A percentile compares a stretch with the other conserved stretches of the same genome.
Conservation (phyloP, 2,113 vertebrate species). For the Proteles cristata region DNA sequence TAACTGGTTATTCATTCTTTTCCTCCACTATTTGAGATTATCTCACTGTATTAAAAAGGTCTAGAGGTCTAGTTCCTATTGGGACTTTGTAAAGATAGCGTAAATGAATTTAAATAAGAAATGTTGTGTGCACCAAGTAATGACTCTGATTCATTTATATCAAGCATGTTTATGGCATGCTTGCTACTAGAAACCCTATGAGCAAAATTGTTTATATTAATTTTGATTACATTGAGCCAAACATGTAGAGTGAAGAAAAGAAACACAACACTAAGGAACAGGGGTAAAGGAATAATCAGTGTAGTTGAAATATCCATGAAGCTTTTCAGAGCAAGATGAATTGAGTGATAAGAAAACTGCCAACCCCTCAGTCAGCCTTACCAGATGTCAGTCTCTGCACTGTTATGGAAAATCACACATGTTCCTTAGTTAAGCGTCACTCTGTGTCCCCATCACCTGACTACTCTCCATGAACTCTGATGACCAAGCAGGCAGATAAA, state of each 20-base stretch:
- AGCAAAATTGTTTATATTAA: constrained; percentile 37
- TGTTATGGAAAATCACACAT: not conserved
- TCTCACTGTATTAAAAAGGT: constrained; percentile 22
- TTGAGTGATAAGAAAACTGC: not conserved
- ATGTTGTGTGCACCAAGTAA: constrained; percentile 2
- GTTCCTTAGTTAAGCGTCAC: not conserved
- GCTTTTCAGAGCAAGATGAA: not conserved
- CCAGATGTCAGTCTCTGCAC: not conserved
- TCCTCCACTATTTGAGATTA: not conserved
- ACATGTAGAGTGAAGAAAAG: constrained; percentile 44
- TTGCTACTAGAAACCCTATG: constrained; percentile 44
- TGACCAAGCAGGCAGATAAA: not conserved
- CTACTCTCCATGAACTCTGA: not conserved
- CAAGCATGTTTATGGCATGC: constrained; percentile 8
- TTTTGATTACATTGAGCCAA: constrained; percentile 65
- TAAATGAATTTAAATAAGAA: constrained; percentile 48
- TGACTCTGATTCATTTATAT: constrained; percentile 22
- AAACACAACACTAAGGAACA: not conserved
- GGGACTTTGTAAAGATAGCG: constrained; percentile 34
- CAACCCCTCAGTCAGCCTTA: not conserved
- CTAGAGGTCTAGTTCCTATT: not conserved
- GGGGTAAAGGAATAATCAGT: not conserved
- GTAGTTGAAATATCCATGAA: not conserved
- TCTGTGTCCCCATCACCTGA: not conserved
- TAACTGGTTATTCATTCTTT: not conserved